Evolutionary conservation across 2,797 vertebrate genomes (phyloP).

Genomic region (Hyperoplus immaculatus): DNA sequence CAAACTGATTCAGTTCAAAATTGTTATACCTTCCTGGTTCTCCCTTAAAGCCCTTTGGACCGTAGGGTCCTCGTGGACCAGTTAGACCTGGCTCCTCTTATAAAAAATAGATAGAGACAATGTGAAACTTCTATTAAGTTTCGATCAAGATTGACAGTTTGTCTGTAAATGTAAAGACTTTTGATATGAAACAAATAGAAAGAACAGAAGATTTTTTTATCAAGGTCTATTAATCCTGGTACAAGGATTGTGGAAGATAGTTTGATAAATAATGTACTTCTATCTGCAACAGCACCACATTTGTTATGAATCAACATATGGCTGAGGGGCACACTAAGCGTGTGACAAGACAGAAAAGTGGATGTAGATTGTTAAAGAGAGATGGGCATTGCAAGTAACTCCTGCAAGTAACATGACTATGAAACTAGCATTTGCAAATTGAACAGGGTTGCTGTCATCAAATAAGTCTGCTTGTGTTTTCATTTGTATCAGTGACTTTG

Average conservation of each 20-base stretch:
- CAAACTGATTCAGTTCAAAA: background rate
- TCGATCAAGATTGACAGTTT: background rate
- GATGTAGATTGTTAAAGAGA: background rate
- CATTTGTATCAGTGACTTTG: background rate
- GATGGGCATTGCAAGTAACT: background rate
- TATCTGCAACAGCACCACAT: background rate
- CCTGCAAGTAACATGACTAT: background rate
- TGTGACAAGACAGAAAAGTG: background rate
- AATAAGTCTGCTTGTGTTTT: background rate
- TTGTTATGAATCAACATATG: background rate
- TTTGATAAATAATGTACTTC: background rate
- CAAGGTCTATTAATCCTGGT: background rate
- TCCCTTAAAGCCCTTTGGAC: constrained; percentile 78
- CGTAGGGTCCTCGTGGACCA: constrained; percentile 48
- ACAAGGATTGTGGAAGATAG: background rate
- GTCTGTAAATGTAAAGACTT: background rate
- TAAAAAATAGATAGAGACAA: background rate
- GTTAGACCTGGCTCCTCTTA: constrained; percentile 25
- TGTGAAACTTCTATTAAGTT: background rate
- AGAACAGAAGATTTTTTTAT: background rate
- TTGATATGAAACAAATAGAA: background rate
- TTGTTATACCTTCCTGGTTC: constrained; percentile 50
- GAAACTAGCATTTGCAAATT: background rate
- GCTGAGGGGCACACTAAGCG: background rate
- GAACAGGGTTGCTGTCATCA: background rate